phyloP scores from a whole-genome alignment of 35 echinoderm and acorn worm species.

The Chiridota heheva region DNA sequence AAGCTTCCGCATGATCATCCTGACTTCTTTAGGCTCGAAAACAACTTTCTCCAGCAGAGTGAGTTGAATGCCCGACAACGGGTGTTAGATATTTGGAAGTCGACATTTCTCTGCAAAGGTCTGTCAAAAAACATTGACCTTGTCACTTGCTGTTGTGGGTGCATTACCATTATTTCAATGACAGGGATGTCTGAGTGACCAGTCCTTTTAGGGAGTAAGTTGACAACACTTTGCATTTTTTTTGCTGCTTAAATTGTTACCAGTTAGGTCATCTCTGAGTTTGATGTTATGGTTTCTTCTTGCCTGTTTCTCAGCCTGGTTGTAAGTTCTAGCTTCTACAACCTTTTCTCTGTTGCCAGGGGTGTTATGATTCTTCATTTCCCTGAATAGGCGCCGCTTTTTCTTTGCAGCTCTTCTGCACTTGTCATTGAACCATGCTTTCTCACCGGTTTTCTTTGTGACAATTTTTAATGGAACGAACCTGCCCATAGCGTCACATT shows the following conservation, averaged over 20 bases:
- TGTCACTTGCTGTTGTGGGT: conserved; percentile 18
- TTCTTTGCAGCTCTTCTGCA: conserved; percentile 19
- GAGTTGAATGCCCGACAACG: no score
- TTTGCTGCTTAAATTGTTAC: conserved; percentile 24
- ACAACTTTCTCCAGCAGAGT: no score
- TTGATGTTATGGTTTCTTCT: conserved; percentile 7
- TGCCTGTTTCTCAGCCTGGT: conserved; percentile 33
- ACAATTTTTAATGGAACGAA: conserved; percentile 10
- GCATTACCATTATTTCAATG: conserved; percentile 7
- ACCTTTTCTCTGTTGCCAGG: conserved; percentile 28
- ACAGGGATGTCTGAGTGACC: neutral
- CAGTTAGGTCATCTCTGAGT: conserved; percentile 16
- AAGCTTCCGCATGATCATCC: no score
- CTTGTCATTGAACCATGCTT: neutral
- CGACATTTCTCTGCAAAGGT: conserved; percentile 31
- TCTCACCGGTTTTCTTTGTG: neutral
- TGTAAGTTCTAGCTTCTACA: conserved; percentile 15
- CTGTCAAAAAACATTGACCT: conserved; percentile 21
- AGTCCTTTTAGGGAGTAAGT: conserved; percentile 1
- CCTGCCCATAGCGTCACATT: conserved; percentile 8
- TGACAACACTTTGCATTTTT: conserved; percentile 21
- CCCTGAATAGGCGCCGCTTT: neutral
- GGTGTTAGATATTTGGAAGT: no score
- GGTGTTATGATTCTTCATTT: neutral
- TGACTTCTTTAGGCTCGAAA: no score